Evolutionary conservation across 2,113 vertebrate genomes (phyloP), one percentile per base, ranked within the genome.

Genomic region (Clarias gariepinus): DNA sequence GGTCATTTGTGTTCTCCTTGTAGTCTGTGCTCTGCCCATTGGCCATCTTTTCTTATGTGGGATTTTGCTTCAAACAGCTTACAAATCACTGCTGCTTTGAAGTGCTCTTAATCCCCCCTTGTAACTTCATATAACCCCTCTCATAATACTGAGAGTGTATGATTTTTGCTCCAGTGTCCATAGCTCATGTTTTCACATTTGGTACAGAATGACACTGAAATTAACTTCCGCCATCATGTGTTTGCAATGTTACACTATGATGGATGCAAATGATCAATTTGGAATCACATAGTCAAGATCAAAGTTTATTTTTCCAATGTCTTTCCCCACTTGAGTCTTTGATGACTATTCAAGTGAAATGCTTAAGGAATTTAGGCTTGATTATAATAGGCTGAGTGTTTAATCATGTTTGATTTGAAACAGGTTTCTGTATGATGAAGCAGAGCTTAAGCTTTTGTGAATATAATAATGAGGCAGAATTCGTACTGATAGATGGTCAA

Each of bases 101-200:
- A 93, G 94, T 91, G 79, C 81, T 89, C 86, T 94, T 94, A 95
- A 95, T 95, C 94, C 92, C 90, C 91, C 90, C 84, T 79, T 89
- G 89, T 93, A 94, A 92, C 92, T 95, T 94, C 91, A 94, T 87
- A 94, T 92, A 94, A 93, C 94, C 93, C 92, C 89, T 91, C 71
- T 86, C 87, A 88, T 87, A 81, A 88, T 76, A 64, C 47, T 63
- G 61, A 61, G 30, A 53, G 73, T 33, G 36, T 79, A 53, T 23
- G 1, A 11, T 36, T 78, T 41, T 77, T 83, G 25, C 74, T 85
- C 41, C 66, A 82, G 10, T 82, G 79, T 71, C 23, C 84, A 71
- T 28, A 41, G 23, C 52, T 60, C 4, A 57, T 71, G n/a, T 58
- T 69, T 73, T 86, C 66, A 71, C 55, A 81, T 83, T 71, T 86